A percentile compares a stretch with the other conserved stretches of the same genome.
Evolutionary conservation across 2,888 invertebrate genomes (phyloP).

Genomic region (Amphiduros pacificus): DNA sequence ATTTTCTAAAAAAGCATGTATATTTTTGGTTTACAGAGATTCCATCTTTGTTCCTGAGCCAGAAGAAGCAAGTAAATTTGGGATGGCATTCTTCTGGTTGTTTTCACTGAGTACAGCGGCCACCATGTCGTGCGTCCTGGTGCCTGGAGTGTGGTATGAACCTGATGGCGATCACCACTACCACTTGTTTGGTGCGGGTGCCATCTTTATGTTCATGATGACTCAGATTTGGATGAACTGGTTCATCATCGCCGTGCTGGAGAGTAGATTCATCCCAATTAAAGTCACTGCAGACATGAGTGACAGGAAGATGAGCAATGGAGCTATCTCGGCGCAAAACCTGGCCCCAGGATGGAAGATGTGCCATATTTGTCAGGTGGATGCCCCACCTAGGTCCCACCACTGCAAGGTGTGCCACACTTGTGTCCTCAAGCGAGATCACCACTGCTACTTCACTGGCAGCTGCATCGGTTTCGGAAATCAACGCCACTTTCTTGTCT

Average conservation of each 20-base stretch:
- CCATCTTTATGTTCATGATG: no score
- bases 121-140: no score
- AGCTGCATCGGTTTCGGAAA: conserved; percentile 11
- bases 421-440: conserved; percentile 14
- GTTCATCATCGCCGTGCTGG: not conserved
- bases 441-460: conserved; percentile 16
- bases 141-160: no score
- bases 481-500: conserved; percentile 7
- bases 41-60: not conserved
- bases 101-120: no score
- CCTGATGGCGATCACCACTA: no score
- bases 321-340: no score
- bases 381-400: conserved; percentile 9
- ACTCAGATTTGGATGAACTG: not conserved
- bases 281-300: not conserved
- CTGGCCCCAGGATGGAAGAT: not conserved
- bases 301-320: not conserved
- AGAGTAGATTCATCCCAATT: not conserved
- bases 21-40: no score
- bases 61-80: not conserved
- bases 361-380: not conserved
- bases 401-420: conserved; percentile 11
- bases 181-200: no score
- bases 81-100: not conserved
- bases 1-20: no score